These are phyloP conservation scores for Graptemys geographica DNA, from an alignment of 2,797 vertebrate genomes.

Conservation along the genomic window DNA sequence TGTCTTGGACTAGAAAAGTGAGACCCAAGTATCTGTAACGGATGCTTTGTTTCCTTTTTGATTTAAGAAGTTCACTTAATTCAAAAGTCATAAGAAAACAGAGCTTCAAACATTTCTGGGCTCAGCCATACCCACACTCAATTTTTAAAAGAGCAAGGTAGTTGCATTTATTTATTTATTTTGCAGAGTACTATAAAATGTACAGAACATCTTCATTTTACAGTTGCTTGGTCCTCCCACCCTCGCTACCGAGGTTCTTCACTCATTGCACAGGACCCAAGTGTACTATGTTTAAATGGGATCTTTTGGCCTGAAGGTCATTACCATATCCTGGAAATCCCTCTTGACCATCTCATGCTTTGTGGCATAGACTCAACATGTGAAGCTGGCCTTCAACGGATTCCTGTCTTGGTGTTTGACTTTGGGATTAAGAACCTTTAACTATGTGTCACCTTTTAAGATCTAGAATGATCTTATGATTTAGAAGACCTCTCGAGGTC, in stretches of 20 bases:
- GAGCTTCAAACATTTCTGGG: not conserved
- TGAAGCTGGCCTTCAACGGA: conserved; percentile 52
- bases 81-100: not conserved
- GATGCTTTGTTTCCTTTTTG: conserved; percentile 4
- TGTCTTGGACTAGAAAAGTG: not conserved
- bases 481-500: not conserved
- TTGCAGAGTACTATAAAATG: no score
- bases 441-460: not conserved
- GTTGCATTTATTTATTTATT: no score
- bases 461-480: not conserved
- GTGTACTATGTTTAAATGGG: not conserved
- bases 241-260: not conserved
- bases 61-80: conserved; percentile 49
- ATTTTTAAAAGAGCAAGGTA: no score
- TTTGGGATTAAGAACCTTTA: conserved; percentile 51
- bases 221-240: no score
- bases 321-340: conserved; percentile 45
- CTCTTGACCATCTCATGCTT: not conserved
- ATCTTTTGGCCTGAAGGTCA: not conserved
- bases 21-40: not conserved
- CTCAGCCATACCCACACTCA: not conserved
- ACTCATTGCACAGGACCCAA: not conserved
- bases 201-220: no score
- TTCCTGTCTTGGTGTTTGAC: conserved; percentile 58
- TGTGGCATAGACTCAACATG: not conserved